These are phyloP conservation scores for Silurus meridionalis DNA, from an alignment of 2,113 vertebrate species.

Conservation along the genomic window DNA sequence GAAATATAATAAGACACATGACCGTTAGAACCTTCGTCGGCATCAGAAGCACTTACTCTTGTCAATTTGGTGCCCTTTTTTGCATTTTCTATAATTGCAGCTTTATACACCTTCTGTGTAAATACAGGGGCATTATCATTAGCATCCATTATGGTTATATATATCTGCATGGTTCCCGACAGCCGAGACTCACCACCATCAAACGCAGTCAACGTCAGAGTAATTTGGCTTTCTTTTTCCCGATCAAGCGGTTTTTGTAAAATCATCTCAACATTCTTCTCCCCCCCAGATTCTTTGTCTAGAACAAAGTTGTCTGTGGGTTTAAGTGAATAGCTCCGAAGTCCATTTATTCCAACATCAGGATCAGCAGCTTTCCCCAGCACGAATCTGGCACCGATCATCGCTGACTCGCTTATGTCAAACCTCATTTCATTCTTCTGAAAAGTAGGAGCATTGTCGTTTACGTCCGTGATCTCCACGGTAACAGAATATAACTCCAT, in stretches of 20 bases:
- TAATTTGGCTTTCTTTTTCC: constrained; percentile 58
- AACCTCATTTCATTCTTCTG: constrained; percentile 36
- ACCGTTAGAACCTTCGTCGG: constrained; percentile 64
- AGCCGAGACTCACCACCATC: constrained; percentile 62
- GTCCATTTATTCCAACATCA: constrained; percentile 59
- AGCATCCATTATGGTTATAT: constrained; percentile 51
- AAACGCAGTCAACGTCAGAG: constrained; percentile 57
- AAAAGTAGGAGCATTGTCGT: constrained; percentile 48
- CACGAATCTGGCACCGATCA: constrained; percentile 57
- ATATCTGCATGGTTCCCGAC: constrained; percentile 62
- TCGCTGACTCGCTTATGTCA: constrained; percentile 60
- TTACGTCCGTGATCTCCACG: constrained; percentile 57
- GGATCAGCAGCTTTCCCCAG: constrained; percentile 56
- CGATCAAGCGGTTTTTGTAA: constrained; percentile 60
- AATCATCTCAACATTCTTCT: constrained; percentile 57
- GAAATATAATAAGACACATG: constrained; percentile 65
- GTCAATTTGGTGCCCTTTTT: constrained; percentile 45
- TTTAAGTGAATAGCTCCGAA: constrained; percentile 58
- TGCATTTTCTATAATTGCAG: constrained; percentile 50
- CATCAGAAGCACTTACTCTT: constrained; percentile 61
- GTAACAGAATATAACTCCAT: constrained; percentile 64
- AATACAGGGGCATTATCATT: constrained; percentile 59
- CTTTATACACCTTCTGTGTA: constrained; percentile 52
- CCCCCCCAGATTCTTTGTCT: constrained; percentile 56
- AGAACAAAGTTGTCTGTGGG: constrained; percentile 43